Base-by-base conservation (phyloP, 2,888 invertebrate genomes). In the Patella pellucida region DNA sequence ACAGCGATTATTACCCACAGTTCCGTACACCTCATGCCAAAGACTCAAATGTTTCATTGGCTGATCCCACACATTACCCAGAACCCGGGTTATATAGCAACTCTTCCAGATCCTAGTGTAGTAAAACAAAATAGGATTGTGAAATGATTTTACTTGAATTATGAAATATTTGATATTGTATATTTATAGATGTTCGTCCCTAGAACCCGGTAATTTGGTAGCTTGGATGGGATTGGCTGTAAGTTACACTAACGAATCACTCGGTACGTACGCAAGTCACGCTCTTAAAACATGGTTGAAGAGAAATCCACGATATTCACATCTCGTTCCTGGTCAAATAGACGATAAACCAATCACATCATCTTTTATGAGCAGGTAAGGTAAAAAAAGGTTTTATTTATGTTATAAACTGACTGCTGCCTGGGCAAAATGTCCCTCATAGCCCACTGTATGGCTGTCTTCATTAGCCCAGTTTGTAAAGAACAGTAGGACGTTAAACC, bases 221-320 rank as follows among this genome's bases (percentile, higher is more conserved):
- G 98, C 97, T 0, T 93, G 97, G 74, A 96, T 98, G 94, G 94
- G 96, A 0, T 92, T 99, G 74, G 96, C 98, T 54, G 96, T 97
- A 23, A 96, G 97, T 83, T 97, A 97, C 87, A 97, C 99, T 9
- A 99, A 99, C 92, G 99, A 99, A 92, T 96, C 96, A 81, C 94
- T 96, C 91, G 95, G 97, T 83, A 95, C 95, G 86, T 95, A 95
- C 91, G 98, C 99, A 3, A 95, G 96, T 83, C 93, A 94, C 81
- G 94, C 95, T 79, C 92, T 99, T 69, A 93, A 92, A 84, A 85
- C 89, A 68, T 93, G 92, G 92, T 89, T 93, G 79, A 84, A 81
- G 84, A 93, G 93, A 75, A 95, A 97, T 91, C 95, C 95, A 0
- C 95, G 95, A 89, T 98, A 98, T 88, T 93, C 93, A 80, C 94